phyloP scores from a whole-genome alignment of 2,888 invertebrate genomes.

The Dorcus hopei region DNA sequence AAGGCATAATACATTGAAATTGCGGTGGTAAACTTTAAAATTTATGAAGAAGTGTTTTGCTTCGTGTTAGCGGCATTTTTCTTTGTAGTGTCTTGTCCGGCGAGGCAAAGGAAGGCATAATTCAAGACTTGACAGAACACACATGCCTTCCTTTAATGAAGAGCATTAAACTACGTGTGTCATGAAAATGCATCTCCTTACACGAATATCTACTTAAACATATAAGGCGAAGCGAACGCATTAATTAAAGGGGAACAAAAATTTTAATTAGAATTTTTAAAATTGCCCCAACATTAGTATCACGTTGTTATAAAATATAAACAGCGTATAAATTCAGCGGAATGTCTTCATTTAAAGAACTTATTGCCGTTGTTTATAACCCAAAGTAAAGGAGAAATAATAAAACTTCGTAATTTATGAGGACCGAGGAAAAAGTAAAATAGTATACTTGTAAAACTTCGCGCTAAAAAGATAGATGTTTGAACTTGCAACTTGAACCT shows the following conservation, averaged over 20 bases:
- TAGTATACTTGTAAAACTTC: conserved; percentile 37
- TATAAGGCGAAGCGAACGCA: no score
- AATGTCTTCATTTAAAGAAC: conserved; percentile 32
- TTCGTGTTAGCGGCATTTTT: conserved; percentile 43
- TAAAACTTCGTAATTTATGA: conserved; percentile 34
- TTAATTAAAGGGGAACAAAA: no score
- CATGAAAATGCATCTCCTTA: no score
- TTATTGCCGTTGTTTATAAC: conserved; percentile 33
- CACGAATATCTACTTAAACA: no score
- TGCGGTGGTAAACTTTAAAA: conserved; percentile 33
- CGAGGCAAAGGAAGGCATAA: conserved; percentile 42
- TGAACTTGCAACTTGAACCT: conserved; percentile 39
- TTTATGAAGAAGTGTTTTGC: conserved; percentile 42
- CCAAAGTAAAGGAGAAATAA: conserved; percentile 27
- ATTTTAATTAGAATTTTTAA: conserved; percentile 1
- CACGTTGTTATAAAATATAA: conserved; percentile 12
- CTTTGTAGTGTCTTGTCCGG: conserved; percentile 40
- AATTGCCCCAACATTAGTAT: background rate
- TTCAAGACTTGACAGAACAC: conserved; percentile 42
- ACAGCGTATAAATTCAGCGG: conserved; percentile 24
- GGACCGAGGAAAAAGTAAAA: conserved; percentile 30
- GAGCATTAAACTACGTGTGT: conserved; percentile 23
- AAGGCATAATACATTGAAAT: conserved; percentile 32
- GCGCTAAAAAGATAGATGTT: conserved; percentile 39
- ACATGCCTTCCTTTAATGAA: conserved; percentile 42